These are phyloP conservation scores for Gari tellinella DNA, from an alignment of 2,888 invertebrate species.

Conservation along the genomic window DNA sequence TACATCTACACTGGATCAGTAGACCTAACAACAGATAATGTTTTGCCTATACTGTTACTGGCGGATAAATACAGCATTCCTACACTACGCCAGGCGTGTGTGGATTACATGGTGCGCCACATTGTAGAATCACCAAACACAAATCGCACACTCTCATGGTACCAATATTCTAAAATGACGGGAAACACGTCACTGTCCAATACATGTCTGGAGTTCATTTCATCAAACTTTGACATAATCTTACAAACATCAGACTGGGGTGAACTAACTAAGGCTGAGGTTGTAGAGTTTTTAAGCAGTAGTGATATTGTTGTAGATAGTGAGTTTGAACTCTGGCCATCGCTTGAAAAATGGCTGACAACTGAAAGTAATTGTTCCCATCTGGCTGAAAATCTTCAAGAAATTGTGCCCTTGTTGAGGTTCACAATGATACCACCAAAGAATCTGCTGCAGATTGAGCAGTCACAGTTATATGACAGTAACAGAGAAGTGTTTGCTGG, in stretches of 20 bases:
- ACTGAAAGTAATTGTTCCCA: slow-evolving; percentile 61
- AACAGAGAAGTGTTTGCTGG: slow-evolving; percentile 64
- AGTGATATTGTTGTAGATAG: slow-evolving; percentile 75
- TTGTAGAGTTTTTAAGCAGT: slow-evolving; percentile 74
- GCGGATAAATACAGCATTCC: slow-evolving; percentile 77
- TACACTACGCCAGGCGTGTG: slow-evolving; percentile 77
- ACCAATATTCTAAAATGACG: slow-evolving; percentile 78
- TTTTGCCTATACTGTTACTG: slow-evolving; percentile 72
- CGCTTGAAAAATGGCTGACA: slow-evolving; percentile 72
- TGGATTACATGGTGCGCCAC: slow-evolving; percentile 76
- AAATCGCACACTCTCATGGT: slow-evolving; percentile 78
- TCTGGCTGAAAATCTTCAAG: slow-evolving; percentile 63
- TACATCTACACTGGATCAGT: slow-evolving; percentile 77
- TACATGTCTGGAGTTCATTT: slow-evolving; percentile 72
- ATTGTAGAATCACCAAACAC: slow-evolving; percentile 79
- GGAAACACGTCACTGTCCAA: slow-evolving; percentile 71
- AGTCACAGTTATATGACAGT: slow-evolving; percentile 64
- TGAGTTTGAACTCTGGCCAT: slow-evolving; percentile 72
- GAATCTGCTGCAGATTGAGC: slow-evolving; percentile 71
- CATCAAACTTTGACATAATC: slow-evolving; percentile 78
- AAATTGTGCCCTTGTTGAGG: slow-evolving; percentile 70
- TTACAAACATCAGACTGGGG: slow-evolving; percentile 76
- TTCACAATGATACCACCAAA: slow-evolving; percentile 78
- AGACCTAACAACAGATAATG: slow-evolving; percentile 72
- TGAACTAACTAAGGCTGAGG: slow-evolving; percentile 66